These are phyloP conservation scores for Chaitophorus viminalis DNA, from an alignment of 2,888 invertebrate species.

Conservation along the genomic window DNA sequence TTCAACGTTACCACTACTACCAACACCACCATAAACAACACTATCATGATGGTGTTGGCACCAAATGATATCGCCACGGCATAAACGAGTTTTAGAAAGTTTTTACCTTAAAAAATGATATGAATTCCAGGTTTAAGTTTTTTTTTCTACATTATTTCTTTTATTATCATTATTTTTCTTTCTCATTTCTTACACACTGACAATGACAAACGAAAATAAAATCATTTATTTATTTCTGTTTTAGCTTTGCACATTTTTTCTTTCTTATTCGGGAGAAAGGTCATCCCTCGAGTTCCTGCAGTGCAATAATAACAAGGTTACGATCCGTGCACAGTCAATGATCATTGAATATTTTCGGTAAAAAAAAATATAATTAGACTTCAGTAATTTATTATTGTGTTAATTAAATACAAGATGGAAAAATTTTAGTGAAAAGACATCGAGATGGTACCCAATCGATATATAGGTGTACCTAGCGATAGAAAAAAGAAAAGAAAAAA, in stretches of 20 bases:
- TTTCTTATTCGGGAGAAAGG: background rate
- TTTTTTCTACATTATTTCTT: background rate
- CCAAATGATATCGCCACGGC: background rate
- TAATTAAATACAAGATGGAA: background rate
- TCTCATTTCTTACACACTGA: background rate
- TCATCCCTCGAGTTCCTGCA: background rate
- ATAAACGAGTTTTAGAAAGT: conserved; percentile 54
- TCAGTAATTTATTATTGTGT: background rate
- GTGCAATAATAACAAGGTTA: background rate
- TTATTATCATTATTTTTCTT: background rate
- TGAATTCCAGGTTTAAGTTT: background rate
- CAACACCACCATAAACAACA: background rate
- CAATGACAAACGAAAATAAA: conserved; percentile 37
- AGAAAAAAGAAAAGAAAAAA: background rate
- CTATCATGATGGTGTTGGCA: too few relatives aligned
- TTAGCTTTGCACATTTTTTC: background rate
- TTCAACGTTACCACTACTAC: background rate
- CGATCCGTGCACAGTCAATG: background rate
- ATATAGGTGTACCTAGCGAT: background rate
- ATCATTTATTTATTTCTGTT: conserved; percentile 13
- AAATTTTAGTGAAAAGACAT: background rate
- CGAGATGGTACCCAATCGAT: background rate
- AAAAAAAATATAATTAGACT: conserved; percentile 11
- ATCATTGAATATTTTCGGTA: background rate
- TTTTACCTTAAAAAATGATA: conserved; percentile 46